These are phyloP conservation scores for Pterostichus madidus DNA, from an alignment of 2,888 invertebrate species.

Conservation along the genomic window DNA sequence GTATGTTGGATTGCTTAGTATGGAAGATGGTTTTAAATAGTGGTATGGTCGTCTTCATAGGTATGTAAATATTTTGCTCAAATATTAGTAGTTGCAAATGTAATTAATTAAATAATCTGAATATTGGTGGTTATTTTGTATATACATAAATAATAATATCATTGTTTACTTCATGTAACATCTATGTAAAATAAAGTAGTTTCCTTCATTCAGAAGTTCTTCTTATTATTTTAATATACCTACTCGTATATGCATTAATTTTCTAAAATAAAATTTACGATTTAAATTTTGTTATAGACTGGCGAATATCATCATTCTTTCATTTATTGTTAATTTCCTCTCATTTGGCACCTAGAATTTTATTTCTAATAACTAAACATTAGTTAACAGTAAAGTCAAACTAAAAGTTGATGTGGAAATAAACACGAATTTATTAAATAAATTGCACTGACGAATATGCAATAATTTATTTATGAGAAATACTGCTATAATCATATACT, in stretches of 20 bases:
- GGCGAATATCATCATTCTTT: too few relatives aligned
- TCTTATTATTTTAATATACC: background rate
- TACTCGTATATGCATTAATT: background rate
- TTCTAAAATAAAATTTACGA: too few relatives aligned
- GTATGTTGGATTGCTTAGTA: background rate
- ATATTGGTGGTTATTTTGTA: background rate
- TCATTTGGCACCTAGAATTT: too few relatives aligned
- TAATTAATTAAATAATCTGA: background rate
- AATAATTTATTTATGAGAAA: too few relatives aligned
- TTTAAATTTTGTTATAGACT: too few relatives aligned
- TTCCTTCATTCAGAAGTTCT: background rate
- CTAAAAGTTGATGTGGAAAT: too few relatives aligned
- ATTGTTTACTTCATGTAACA: background rate
- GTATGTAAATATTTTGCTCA: background rate
- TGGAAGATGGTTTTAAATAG: background rate
- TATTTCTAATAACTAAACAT: too few relatives aligned
- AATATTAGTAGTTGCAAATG: background rate
- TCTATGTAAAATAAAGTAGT: constrained; percentile 6
- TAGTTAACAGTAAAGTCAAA: too few relatives aligned
- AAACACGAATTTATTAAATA: too few relatives aligned
- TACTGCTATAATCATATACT: too few relatives aligned
- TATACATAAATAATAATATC: background rate
- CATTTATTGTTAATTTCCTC: too few relatives aligned
- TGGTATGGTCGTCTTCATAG: background rate
- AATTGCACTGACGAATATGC: too few relatives aligned